Percentiles rank a stretch among this genome's conserved stretches.
These are phyloP conservation scores for Ascidia mentula DNA, from an alignment of 23 tunicate species.

Conservation along the genomic window DNA sequence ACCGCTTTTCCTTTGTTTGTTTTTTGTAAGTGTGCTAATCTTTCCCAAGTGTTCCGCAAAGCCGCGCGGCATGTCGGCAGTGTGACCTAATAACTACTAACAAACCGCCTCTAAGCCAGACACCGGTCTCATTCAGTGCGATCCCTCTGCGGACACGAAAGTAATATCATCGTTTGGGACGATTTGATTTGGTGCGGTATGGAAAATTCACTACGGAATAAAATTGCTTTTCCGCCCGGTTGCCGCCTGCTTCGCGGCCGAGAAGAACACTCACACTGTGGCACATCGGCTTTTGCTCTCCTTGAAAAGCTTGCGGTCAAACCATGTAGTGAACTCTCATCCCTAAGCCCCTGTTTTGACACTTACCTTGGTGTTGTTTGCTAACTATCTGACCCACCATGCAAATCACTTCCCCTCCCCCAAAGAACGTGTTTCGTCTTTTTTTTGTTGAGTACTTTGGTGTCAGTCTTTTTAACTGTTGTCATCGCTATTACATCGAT, in stretches of 20 bases:
- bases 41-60: slow-evolving; percentile 1
- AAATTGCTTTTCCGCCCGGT: neutral
- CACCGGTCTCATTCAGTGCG: neutral
- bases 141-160: slow-evolving; percentile 1
- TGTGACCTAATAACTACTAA: slow-evolving; percentile 1
- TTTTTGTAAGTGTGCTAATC: slow-evolving; percentile 7
- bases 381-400: neutral
- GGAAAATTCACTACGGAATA: neutral
- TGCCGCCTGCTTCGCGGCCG: neutral
- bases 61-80: slow-evolving; percentile 6
- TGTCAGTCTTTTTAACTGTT: slow-evolving; percentile 7
- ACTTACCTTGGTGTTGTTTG: slow-evolving; percentile 11
- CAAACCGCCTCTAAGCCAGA: too few species aligned
- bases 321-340: neutral
- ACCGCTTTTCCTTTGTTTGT: neutral
- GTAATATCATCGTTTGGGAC: neutral
- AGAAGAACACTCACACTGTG: slow-evolving; percentile 7
- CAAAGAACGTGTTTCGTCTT: slow-evolving; percentile 7
- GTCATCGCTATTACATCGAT: neutral
- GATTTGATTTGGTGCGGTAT: neutral
- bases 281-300: slow-evolving; percentile 9
- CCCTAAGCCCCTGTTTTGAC: neutral
- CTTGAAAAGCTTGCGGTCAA: slow-evolving; percentile 3
- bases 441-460: slow-evolving; percentile 3
- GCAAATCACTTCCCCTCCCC: slow-evolving; percentile 1